Conservation (phyloP, 2,797 vertebrate genomes). For the Lepus townsendii region DNA sequence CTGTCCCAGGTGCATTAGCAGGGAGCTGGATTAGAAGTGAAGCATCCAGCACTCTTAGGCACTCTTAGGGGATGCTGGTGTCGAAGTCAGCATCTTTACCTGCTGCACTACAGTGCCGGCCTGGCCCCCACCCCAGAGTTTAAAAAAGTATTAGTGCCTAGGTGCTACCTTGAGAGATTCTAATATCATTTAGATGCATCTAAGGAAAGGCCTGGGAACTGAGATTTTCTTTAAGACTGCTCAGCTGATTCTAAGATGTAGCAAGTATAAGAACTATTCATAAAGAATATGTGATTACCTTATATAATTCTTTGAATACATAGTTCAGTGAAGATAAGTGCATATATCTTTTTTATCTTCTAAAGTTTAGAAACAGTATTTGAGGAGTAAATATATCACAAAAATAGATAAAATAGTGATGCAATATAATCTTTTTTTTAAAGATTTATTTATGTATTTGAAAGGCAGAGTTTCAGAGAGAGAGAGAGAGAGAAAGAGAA, state of each 20-base stretch:
- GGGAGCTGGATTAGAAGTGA: no score
- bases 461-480: no score
- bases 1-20: no score
- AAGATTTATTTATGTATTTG: no score
- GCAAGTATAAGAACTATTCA: background rate
- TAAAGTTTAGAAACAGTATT: constrained; percentile 25
- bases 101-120: no score
- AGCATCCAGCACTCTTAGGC: no score
- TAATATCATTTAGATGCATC: background rate
- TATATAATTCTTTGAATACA: background rate
- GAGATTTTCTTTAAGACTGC: background rate
- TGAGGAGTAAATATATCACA: background rate
- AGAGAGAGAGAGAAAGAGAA: no score
- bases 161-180: background rate
- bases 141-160: background rate
- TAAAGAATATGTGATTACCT: background rate
- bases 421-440: background rate
- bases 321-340: background rate
- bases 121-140: background rate
- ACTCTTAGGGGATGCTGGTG: no score
- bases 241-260: background rate
- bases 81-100: no score
- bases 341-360: background rate
- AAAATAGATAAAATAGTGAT: background rate
- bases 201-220: background rate